Evolutionary conservation across 1,140 invertebrate genomes (phyloP).

Genomic region (Cotesia glomerata): DNA sequence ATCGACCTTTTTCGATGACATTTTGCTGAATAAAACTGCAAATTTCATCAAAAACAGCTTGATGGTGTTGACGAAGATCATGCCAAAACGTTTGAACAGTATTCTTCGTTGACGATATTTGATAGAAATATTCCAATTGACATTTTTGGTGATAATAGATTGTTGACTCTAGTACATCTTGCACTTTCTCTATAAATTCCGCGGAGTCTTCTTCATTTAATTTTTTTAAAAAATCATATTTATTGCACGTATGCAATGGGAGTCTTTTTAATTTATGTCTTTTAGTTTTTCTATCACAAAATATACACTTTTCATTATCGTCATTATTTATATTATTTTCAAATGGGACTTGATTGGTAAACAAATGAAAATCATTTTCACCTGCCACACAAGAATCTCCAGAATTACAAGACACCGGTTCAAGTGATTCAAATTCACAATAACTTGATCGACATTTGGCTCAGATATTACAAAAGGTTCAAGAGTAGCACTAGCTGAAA

Average conservation of each 20-base stretch:
- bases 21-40: slow-evolving; percentile 36
- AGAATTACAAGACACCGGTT: background rate
- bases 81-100: slow-evolving; percentile 25
- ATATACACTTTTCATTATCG: slow-evolving; percentile 18
- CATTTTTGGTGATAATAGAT: background rate
- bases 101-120: background rate
- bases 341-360: background rate
- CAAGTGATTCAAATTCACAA: too few species aligned
- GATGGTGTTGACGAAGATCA: slow-evolving; percentile 33
- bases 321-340: slow-evolving; percentile 3
- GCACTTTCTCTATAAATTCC: background rate
- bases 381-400: background rate
- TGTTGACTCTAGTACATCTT: background rate
- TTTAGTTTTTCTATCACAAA: slow-evolving; percentile 23
- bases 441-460: background rate
- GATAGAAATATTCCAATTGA: background rate
- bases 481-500: background rate
- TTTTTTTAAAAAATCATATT: slow-evolving; percentile 14
- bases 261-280: slow-evolving; percentile 27
- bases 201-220: slow-evolving; percentile 21
- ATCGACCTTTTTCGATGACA: slow-evolving; percentile 34
- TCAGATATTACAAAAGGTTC: background rate
- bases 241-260: slow-evolving; percentile 13
- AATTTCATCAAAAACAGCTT: slow-evolving; percentile 38
- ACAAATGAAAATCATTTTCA: background rate